phyloP scores from a whole-genome alignment of 2,797 vertebrate genomes.

The Gymnothorax reevesii region DNA sequence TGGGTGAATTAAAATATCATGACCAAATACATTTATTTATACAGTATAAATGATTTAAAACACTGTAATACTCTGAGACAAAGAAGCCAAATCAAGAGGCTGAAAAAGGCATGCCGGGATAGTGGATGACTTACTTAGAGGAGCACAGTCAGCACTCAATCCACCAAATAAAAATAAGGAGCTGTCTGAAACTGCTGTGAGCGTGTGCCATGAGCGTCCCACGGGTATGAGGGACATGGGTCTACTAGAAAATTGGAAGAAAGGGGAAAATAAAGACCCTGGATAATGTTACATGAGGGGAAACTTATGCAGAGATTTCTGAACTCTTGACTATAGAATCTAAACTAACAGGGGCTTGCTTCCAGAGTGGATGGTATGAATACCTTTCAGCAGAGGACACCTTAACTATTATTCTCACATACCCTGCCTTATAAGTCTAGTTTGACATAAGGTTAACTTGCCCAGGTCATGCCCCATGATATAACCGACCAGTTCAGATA shows the following conservation, averaged over 20 bases:
- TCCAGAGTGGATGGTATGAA: neutral
- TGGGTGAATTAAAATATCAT: neutral
- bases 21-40: neutral
- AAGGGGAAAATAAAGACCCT: neutral
- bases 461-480: no score
- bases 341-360: neutral
- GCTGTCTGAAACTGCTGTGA: slow-evolving; percentile 83
- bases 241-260: slow-evolving; percentile 51
- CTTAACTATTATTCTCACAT: neutral
- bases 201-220: slow-evolving; percentile 90
- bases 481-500: no score
- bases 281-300: neutral
- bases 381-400: neutral
- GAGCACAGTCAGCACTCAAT: slow-evolving; percentile 87
- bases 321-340: neutral
- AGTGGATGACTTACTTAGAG: slow-evolving; percentile 80
- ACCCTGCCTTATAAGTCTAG: neutral
- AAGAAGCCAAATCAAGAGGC: neutral
- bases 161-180: slow-evolving; percentile 91
- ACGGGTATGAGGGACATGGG: slow-evolving; percentile 67
- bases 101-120: neutral
- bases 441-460: neutral
- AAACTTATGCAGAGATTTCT: neutral
- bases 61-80: neutral
- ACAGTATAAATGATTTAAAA: neutral